Base-by-base conservation (phyloP, 2,113 vertebrate species). In the Neodontobutis hainanensis region DNA sequence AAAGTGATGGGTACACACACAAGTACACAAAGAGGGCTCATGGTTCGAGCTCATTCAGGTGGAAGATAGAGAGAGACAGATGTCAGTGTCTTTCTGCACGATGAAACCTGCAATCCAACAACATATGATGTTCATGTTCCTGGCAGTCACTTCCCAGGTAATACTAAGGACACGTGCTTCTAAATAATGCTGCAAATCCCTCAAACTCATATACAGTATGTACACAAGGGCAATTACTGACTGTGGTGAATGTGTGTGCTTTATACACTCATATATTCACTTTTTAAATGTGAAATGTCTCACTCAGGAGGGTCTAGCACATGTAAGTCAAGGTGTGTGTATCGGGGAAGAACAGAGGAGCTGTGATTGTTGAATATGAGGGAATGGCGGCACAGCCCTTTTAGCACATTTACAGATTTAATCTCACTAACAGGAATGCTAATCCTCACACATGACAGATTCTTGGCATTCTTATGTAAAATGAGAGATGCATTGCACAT, bases 51-150 rank as follows among this genome's bases (percentile, higher is more conserved):
- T 64, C 85, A 80, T 51, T 85, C 78, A 77, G 57, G 81, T 75
- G 83, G 87, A 91, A 91, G 68, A 83, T 61, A 81, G 68, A 53
- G 79, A 65, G 60, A 64, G 81, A 80, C 89, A 86, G 87, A 88
- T 92, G 87, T 90, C 85, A 70, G 46, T 32, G 64, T 73, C 52
- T 65, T 82, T 68, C 68, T 48, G 49, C 72, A 51, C 43, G 56
- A 73, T 68, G 27, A 82, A 83, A 81, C 80, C 74, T 74, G 68
- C 40, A 46, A 38, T 69, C 52, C 35, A 52, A 63, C 79, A 60
- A 75, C 66, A 32, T 44, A 12, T 38, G 57, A 38, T 16, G 10
- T 75, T 32, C 4, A 32, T 16, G 44, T 68, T 48, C 74, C 61
- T 12, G 6, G 45, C 43, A 77, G 74, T 70, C 73, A 61, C 40